phyloP scores from a whole-genome alignment of 2,888 invertebrate genomes.

The Drosophila kanekoi region DNA sequence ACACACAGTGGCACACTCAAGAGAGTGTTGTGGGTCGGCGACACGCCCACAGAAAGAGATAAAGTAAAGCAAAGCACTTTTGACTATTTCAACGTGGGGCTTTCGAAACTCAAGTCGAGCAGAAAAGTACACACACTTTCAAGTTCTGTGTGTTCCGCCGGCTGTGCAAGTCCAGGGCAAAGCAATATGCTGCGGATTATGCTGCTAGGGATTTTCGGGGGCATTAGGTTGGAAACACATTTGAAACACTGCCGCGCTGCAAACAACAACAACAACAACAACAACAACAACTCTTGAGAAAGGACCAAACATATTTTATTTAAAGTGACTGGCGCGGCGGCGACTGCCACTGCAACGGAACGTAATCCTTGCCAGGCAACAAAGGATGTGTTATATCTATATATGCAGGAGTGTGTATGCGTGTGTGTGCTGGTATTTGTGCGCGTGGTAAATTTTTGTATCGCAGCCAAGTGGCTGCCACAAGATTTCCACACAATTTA shows the following conservation, averaged over 20 bases:
- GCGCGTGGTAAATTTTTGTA: conserved; percentile 64
- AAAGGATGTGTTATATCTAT: conserved; percentile 56
- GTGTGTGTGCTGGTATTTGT: conserved; percentile 22
- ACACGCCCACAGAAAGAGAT: conserved; percentile 67
- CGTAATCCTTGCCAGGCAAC: conserved; percentile 68
- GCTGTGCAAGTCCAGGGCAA: conserved; percentile 55
- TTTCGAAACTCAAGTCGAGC: conserved; percentile 78
- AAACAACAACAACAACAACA: conserved; percentile 11
- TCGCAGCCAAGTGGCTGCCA: conserved; percentile 65
- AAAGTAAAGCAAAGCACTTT: conserved; percentile 77
- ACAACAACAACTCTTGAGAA: conserved; percentile 50
- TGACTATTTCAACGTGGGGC: conserved; percentile 76
- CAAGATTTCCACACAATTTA: conserved; percentile 83
- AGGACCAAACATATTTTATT: conserved; percentile 74
- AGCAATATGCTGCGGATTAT: conserved; percentile 79
- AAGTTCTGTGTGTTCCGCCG: conserved; percentile 38
- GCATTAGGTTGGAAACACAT: conserved; percentile 80
- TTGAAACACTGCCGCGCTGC: conserved; percentile 72
- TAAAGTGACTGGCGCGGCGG: conserved; percentile 71
- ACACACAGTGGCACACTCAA: neutral
- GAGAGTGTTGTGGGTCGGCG: conserved; percentile 12
- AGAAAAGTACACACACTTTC: conserved; percentile 78
- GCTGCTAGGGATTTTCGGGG: conserved; percentile 74
- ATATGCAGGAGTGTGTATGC: conserved; percentile 28
- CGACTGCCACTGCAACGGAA: conserved; percentile 52